Conservation (phyloP, 2,113 vertebrate species). For the Petroica traversi region DNA sequence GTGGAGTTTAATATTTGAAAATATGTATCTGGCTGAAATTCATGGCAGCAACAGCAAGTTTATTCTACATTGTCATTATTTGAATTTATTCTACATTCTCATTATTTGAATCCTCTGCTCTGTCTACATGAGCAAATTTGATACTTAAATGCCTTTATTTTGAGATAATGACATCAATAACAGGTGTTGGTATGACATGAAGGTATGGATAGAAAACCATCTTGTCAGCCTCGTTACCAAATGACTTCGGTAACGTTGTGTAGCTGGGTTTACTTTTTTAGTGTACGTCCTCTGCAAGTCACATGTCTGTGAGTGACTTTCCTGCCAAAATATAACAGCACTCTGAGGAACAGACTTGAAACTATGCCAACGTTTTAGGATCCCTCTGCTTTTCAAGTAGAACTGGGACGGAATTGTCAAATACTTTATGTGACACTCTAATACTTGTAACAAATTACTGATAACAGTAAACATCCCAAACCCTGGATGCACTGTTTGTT, state of each 20-base stretch:
- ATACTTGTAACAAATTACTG: neutral
- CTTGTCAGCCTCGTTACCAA: neutral
- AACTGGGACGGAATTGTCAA: neutral
- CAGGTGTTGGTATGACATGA: neutral
- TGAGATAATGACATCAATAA: neutral
- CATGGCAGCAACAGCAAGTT: neutral
- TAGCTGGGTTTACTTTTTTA: neutral
- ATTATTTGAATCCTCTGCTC: neutral
- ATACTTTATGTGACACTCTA: neutral
- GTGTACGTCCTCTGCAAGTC: accelerated
- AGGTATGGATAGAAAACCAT: neutral
- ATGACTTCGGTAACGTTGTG: neutral
- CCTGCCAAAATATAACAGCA: neutral
- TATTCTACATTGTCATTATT: neutral
- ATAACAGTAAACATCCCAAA: neutral
- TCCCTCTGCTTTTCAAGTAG: neutral
- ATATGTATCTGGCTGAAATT: neutral
- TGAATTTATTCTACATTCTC: neutral
- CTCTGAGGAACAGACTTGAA: neutral
- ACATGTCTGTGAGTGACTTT: neutral
- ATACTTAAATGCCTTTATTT: neutral
- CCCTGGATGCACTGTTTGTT: accelerated
- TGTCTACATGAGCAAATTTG: neutral
- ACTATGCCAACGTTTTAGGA: neutral
- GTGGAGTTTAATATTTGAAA: neutral